Percentiles rank a stretch among this genome's conserved stretches.
Conservation (phyloP, 2,113 vertebrate species). For the Indicator indicator region DNA sequence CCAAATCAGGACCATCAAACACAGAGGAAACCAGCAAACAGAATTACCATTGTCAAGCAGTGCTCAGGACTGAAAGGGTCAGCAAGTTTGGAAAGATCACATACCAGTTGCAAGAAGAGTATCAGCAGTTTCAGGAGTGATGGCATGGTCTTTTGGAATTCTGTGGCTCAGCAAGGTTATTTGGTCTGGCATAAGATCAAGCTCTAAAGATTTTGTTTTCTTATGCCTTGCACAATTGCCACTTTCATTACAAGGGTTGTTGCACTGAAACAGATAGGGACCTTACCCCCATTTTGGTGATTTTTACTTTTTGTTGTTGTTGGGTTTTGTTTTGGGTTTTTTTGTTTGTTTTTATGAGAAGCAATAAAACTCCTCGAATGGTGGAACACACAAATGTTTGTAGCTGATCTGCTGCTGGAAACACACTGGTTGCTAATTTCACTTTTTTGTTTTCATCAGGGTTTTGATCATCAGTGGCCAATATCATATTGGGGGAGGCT, state of each 20-base stretch:
- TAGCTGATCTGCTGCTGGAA: not conserved
- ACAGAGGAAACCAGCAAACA: not conserved
- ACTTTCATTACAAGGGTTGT: not conserved
- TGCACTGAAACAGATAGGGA: not conserved
- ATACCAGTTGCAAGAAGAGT: slow-evolving; percentile 6
- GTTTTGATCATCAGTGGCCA: not conserved
- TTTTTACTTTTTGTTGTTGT: not conserved
- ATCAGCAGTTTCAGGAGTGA: slow-evolving; percentile 30
- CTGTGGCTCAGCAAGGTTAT: not conserved
- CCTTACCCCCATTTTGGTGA: not conserved
- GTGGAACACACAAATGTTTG: not conserved
- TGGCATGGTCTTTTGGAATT: not conserved
- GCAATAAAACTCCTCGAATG: not conserved
- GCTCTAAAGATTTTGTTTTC: not conserved
- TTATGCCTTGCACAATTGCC: not conserved
- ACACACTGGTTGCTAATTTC: not conserved
- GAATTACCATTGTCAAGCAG: not conserved
- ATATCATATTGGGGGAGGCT: not conserved
- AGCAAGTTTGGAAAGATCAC: not conserved
- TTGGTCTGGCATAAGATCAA: not conserved
- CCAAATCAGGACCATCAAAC: not conserved
- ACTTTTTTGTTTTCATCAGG: not conserved
- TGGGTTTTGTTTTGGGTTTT: not conserved
- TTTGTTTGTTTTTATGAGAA: not conserved
- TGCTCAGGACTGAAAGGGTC: not conserved